These are phyloP conservation scores for Gambusia yucatana DNA, from an alignment of 2,797 vertebrate genomes.

Conservation along the genomic window DNA sequence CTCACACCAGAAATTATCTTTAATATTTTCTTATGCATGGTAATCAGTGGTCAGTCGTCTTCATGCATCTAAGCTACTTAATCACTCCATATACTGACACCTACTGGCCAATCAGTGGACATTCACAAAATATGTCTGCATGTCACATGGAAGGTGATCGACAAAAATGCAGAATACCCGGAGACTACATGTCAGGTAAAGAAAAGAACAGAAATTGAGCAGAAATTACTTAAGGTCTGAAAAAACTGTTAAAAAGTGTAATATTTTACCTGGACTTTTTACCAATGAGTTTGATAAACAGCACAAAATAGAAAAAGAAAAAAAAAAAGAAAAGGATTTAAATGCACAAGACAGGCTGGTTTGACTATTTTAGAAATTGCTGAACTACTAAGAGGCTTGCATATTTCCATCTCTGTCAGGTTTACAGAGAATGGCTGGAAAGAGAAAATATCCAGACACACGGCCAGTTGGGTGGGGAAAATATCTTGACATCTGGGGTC, in stretches of 20 bases:
- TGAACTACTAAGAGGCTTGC: background rate
- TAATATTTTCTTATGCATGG: background rate
- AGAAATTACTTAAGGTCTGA: background rate
- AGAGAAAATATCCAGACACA: background rate
- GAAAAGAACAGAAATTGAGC: background rate
- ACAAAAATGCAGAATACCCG: background rate
- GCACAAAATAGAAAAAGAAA: too few species aligned
- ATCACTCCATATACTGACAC: background rate
- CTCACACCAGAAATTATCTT: background rate
- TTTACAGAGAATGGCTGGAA: background rate
- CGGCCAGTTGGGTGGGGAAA: background rate
- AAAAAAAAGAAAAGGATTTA: background rate
- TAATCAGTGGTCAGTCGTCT: background rate
- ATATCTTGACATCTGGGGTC: background rate
- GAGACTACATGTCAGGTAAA: background rate
- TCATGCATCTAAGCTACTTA: background rate
- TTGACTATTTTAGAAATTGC: background rate
- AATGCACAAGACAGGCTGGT: background rate
- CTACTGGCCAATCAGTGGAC: background rate
- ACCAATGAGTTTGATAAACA: background rate
- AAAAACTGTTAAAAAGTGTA: background rate
- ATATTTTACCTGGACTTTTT: background rate
- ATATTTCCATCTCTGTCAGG: background rate
- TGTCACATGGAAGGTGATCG: background rate
- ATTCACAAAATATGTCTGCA: background rate